Evolutionary conservation across 2,113 vertebrate genomes (phyloP).

Genomic region (Paramisgurnus dabryanus): DNA sequence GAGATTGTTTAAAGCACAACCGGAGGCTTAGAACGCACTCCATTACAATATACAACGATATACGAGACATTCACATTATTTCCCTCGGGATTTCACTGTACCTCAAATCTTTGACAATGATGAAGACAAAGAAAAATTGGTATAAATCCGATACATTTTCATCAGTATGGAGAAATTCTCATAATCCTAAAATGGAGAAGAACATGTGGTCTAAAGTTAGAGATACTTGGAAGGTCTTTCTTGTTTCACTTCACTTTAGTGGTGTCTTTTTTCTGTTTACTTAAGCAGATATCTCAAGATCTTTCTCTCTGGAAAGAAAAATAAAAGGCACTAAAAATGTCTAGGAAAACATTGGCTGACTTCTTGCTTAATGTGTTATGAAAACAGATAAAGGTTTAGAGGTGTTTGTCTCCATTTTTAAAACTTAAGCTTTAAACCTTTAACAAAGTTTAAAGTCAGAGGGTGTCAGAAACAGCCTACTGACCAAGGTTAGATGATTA

Average conservation of each 20-base stretch:
- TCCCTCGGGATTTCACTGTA: neutral
- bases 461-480: neutral
- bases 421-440: neutral
- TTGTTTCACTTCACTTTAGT: neutral
- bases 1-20: slow-evolving; percentile 28
- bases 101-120: neutral
- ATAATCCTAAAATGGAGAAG: neutral
- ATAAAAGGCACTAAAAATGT: neutral
- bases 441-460: slow-evolving; percentile 1
- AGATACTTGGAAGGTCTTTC: neutral
- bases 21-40: neutral
- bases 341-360: neutral
- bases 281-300: slow-evolving; percentile 18
- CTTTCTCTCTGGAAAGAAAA: neutral
- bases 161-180: neutral
- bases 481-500: slow-evolving; percentile 15
- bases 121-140: neutral
- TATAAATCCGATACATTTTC: slow-evolving; percentile 5
- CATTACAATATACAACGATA: neutral
- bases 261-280: slow-evolving; percentile 7
- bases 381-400: slow-evolving; percentile 9
- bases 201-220: neutral
- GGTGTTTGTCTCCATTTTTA: neutral
- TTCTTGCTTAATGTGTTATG: neutral
- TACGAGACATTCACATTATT: neutral